phyloP scores from a whole-genome alignment of 2,888 invertebrate species.

The Leucophenga maculata region DNA sequence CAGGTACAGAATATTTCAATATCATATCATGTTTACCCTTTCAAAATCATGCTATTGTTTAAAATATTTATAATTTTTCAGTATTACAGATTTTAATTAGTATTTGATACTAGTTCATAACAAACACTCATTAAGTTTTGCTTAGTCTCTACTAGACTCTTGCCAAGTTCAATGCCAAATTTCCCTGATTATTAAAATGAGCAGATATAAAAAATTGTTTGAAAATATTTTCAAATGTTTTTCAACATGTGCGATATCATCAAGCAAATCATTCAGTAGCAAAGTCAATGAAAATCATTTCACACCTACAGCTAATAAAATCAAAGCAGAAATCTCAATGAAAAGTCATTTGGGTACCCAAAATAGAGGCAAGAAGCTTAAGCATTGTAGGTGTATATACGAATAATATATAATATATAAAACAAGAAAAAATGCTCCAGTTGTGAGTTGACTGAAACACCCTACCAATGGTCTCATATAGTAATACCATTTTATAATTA shows the following conservation, averaged over 20 bases:
- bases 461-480: too few relatives aligned
- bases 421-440: background rate
- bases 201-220: background rate
- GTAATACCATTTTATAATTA: too few relatives aligned
- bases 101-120: too few relatives aligned
- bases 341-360: background rate
- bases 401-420: background rate
- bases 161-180: slow-evolving; percentile 20
- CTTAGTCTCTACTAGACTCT: too few relatives aligned
- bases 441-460: too few relatives aligned
- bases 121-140: too few relatives aligned
- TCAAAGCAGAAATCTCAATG: slow-evolving; percentile 7
- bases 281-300: slow-evolving; percentile 36
- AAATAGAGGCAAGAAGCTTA: too few relatives aligned
- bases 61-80: too few relatives aligned
- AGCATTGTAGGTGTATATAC: background rate
- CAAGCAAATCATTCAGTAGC: slow-evolving; percentile 2
- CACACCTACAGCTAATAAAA: slow-evolving; percentile 55
- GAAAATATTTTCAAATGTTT: background rate
- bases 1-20: too few relatives aligned
- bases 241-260: background rate
- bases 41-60: too few relatives aligned
- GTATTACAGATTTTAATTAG: too few relatives aligned
- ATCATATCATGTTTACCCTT: too few relatives aligned
- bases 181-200: background rate